Evolutionary conservation across 2,113 vertebrate species (phyloP).

Genomic region (Emydocephalus ijimae): DNA sequence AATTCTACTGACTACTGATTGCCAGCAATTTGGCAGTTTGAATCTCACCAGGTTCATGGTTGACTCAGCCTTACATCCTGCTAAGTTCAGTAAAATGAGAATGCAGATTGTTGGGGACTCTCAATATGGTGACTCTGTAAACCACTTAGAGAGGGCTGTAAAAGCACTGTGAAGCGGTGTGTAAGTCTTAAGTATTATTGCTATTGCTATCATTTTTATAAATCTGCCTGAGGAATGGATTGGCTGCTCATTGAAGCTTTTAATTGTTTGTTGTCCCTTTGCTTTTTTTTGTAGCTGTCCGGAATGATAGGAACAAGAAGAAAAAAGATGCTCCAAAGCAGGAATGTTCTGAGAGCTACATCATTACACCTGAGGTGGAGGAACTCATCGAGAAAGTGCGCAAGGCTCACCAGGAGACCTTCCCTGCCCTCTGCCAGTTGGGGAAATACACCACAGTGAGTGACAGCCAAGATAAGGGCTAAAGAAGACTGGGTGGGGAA

Average conservation of each 20-base stretch:
- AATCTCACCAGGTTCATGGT: background rate
- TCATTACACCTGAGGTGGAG: conserved; percentile 90
- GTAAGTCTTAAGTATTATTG: background rate
- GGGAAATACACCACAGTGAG: conserved; percentile 99
- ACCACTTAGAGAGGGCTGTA: background rate
- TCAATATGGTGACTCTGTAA: background rate
- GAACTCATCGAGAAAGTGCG: conserved; percentile 95
- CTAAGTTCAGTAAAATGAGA: background rate
- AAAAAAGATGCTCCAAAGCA: conserved; percentile 93
- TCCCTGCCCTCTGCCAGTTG: conserved; percentile 96
- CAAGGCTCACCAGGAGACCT: conserved; percentile 96
- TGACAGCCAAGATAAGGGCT: rapidly evolving
- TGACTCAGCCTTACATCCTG: background rate
- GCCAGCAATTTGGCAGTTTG: background rate
- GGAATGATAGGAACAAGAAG: conserved; percentile 98
- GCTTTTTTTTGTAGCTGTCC: conserved; percentile 76
- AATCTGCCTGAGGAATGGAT: background rate
- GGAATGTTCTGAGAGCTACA: conserved; percentile 89
- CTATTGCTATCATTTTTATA: background rate
- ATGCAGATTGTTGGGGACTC: background rate
- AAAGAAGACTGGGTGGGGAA: rapidly evolving
- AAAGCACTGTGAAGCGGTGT: background rate
- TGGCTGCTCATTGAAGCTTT: background rate
- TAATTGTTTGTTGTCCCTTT: background rate
- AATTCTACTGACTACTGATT: background rate